Evolutionary conservation across 2,113 vertebrate species (phyloP), one percentile per base, ranked within the genome.

Genomic region (Leucosticte australis): DNA sequence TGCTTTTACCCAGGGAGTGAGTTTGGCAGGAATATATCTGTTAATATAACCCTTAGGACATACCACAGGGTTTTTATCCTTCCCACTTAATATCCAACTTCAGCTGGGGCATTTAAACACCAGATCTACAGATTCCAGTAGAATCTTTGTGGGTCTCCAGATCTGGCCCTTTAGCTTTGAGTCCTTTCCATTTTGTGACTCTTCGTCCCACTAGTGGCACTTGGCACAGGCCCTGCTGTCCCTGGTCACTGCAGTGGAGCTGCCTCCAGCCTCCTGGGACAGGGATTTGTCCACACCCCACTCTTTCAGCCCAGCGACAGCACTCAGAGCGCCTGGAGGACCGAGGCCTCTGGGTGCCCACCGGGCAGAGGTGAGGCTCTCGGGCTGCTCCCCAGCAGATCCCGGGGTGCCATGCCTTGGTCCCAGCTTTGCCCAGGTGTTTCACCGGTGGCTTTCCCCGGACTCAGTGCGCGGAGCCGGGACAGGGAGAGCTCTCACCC

Each of bases 171-270:
- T 39, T 11, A 18, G 20, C 33, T 73, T 46, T 15, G 31, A 64
- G 23, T 10, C 33, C 23, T 68, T 53, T 22, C 16, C 15, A 3
- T 4, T 6, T 41, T 1, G 17, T 16, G 42, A n/a, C 39, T 12
- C 13, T 27, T 12, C 17, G 16, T 15, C 20, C 9, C 53, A 16
- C 21, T 0, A n/a, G 21, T 0, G 21, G 11, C 0, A 11, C 39
- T 6, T 5, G 31, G 24, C 18, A n/a, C 42, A 15, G 63, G 67
- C 30, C 1, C 26, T 2, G 50, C 19, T 62, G 70, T 47, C 30
- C 15, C 30, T 4, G 63, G 31, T 16, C 53, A 7, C 53, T 7
- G 23, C 18, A 9, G 9, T 0, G 30, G 63, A 49, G 37, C n/a
- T 2, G 23, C 14, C 33, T 46, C 22, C 65, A 28, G 27, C 10